Evolutionary conservation across 2,888 invertebrate species (phyloP), one percentile per base, ranked within the genome.

Genomic region (Machimus rusticus): DNA sequence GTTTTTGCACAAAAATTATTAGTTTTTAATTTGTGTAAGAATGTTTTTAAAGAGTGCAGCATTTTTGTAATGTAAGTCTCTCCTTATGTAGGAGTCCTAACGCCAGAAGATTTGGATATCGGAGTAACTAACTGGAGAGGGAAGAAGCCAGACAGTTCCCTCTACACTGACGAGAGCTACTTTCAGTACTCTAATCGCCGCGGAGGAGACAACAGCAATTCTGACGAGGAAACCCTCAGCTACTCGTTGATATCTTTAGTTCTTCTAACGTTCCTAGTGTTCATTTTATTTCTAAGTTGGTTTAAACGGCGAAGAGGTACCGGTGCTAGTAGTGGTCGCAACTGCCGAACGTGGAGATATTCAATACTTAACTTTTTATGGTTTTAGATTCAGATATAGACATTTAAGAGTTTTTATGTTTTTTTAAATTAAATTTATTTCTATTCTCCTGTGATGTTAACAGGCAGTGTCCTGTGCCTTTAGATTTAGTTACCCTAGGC

Each of bases 241-340:
- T 89, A 89, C 87, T 90, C 90, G 77, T 89, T 90, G 88, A 87
- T 90, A 89, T 88, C 87, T 84, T 89, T 90, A 89, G 87, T 90
- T 89, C 87, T 90, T 88, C 89, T 90, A 89, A 90, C 90, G 87
- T 89, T 90, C 82, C 87, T 90, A 89, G 90, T 90, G 89, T 90
- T 90, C 88, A 89, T 90, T 5, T 87, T 90, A 89, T 90, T 90
- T 88, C 89, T 90, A 88, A 90, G 90, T 89, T 90, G 90, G 90
- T 90, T 90, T 87, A 89, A 89, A 86, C 89, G 89, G 87, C 87
- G 89, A 87, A 89, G 90, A 89, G 88, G 82, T 86, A 87, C 74
- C 66, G 88, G 87, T 86, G 88, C 88, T 77, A 87, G 82, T 31
- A 88, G 78, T 43, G 87, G 89, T 84, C 86, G 88, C 57, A 77